A percentile compares a stretch with the other conserved stretches of the same genome.
Evolutionary conservation across 2,797 vertebrate species (phyloP).

Genomic region (Euphonia xanthogaster): DNA sequence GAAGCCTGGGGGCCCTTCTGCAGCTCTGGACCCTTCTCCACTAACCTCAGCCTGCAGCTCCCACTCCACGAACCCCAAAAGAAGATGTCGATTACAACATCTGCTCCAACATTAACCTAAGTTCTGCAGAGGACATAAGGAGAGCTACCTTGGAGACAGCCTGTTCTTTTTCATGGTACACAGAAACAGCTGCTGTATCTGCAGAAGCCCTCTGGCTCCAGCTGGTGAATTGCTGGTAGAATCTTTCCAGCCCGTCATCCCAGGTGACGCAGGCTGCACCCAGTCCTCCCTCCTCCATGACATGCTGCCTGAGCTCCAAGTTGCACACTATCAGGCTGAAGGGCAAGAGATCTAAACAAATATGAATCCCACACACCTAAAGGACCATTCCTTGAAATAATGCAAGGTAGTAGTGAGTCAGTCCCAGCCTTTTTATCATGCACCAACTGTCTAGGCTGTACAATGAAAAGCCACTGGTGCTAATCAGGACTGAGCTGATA

Average conservation of each 20-base stretch:
- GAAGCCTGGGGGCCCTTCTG: background rate
- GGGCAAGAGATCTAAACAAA: background rate
- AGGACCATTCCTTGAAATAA: background rate
- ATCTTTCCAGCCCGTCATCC: background rate
- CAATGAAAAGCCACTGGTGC: no score
- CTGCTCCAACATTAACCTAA: background rate
- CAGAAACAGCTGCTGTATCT: background rate
- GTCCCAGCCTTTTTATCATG: no score
- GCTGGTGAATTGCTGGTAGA: fast-evolving
- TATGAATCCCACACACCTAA: background rate
- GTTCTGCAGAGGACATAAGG: background rate
- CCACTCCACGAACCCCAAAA: background rate
- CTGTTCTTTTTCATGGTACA: background rate
- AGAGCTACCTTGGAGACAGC: background rate
- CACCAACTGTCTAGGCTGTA: no score
- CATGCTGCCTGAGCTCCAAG: fast-evolving
- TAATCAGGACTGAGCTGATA: background rate
- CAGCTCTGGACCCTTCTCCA: background rate
- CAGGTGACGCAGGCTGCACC: background rate
- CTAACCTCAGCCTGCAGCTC: no score
- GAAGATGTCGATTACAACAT: no score
- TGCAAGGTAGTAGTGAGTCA: background rate
- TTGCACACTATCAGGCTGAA: background rate
- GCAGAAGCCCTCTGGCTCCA: background rate
- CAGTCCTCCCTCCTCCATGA: background rate